Conservation (phyloP, 1,140 invertebrate genomes). For the Bradynema listronoti region DNA sequence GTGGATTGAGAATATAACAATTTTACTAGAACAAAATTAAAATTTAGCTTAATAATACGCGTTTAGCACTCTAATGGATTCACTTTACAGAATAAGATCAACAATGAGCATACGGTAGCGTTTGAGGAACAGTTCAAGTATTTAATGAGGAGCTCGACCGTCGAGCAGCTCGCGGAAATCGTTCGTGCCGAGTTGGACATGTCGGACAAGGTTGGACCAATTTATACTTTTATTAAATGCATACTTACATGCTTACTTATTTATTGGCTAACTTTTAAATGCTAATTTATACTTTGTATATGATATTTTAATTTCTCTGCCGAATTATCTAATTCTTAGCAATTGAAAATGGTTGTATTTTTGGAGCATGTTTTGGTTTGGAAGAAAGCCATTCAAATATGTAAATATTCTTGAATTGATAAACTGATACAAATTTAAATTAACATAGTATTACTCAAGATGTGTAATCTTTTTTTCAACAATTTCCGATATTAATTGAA, state of each 20-base stretch:
- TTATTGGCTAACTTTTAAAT: not conserved
- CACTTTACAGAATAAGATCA: not conserved
- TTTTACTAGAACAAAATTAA: too few relatives aligned
- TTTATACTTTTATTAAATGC: not conserved
- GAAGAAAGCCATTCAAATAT: not conserved
- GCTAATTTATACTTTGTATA: not conserved
- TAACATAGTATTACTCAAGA: not conserved
- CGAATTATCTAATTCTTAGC: not conserved
- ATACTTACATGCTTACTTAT: not conserved
- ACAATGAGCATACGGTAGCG: not conserved
- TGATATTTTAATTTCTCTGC: not conserved
- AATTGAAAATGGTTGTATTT: not conserved
- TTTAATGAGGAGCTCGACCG: not conserved
- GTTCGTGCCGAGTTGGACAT: not conserved
- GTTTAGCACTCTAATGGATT: not conserved
- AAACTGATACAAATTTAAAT: not conserved
- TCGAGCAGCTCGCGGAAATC: not conserved
- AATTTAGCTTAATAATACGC: too few relatives aligned
- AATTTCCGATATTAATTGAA: not conserved
- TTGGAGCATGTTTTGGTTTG: not conserved
- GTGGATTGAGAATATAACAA: too few relatives aligned
- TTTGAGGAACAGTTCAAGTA: slow-evolving; percentile 2
- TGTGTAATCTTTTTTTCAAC: not conserved
- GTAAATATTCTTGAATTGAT: not conserved
- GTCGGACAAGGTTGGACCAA: slow-evolving; percentile 6